Evolutionary conservation across 23 tunicate species (phyloP).

Genomic region (Diplosoma virens): DNA sequence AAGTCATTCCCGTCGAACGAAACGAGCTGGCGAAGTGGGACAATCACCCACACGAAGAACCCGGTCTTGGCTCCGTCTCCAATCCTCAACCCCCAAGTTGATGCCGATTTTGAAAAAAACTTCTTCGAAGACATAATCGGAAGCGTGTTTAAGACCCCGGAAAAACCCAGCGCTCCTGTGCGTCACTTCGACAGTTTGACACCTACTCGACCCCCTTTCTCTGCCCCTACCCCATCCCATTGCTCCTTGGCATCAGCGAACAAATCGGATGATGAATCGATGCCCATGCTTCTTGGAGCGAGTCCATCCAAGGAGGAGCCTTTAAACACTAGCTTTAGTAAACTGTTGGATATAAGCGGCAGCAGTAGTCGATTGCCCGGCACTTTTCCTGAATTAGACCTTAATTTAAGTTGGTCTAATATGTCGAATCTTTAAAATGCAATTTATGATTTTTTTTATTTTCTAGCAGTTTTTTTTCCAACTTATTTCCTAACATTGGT

Average conservation of each 20-base stretch:
- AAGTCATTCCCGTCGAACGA: background rate
- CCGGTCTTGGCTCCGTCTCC: slow-evolving; percentile 40
- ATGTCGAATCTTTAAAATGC: slow-evolving; percentile 24
- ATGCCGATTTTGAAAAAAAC: slow-evolving; percentile 12
- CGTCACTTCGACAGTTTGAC: slow-evolving; percentile 42
- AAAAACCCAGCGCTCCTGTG: slow-evolving; percentile 24
- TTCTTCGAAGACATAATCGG: slow-evolving; percentile 53
- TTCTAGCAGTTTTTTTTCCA: too few species aligned
- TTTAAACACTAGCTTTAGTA: slow-evolving; percentile 68
- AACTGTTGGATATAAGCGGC: slow-evolving; percentile 61
- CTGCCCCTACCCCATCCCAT: background rate
- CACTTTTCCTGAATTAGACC: slow-evolving; percentile 47
- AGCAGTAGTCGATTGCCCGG: slow-evolving; percentile 42
- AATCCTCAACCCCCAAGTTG: background rate
- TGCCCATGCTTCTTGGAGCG: background rate
- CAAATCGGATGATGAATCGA: background rate
- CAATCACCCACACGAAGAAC: background rate
- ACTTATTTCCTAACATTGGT: too few species aligned
- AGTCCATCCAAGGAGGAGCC: slow-evolving; percentile 36
- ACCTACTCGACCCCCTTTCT: slow-evolving; percentile 25
- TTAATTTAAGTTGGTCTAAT: slow-evolving; percentile 51
- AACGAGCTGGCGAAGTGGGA: background rate
- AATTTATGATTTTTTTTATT: too few species aligned
- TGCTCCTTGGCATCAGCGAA: background rate
- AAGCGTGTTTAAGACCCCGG: slow-evolving; percentile 61